phyloP scores from a whole-genome alignment of 2,888 invertebrate species.

The Nemotelus nigrinus region DNA sequence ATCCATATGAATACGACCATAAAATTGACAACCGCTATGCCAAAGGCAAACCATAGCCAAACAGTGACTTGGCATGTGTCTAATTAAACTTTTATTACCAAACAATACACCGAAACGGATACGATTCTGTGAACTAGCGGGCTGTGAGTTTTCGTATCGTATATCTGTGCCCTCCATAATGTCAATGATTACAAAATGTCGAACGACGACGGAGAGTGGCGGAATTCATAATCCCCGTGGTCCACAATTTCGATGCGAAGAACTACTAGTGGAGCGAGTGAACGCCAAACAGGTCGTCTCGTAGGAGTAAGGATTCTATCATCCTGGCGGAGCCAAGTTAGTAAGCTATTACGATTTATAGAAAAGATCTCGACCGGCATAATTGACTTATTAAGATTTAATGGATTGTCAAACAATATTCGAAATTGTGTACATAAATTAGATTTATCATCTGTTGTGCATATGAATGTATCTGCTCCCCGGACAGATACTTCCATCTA shows the following conservation, averaged over 20 bases:
- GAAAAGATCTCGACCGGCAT: slow-evolving; percentile 34
- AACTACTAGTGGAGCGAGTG: not conserved
- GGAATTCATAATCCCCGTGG: not conserved
- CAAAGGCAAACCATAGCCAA: not conserved
- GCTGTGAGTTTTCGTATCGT: not conserved
- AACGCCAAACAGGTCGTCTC: no score
- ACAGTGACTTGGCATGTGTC: slow-evolving; percentile 42
- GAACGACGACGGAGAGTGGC: not conserved
- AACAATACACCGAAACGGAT: slow-evolving; percentile 44
- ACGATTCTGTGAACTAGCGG: slow-evolving; percentile 5
- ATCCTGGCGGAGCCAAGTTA: slow-evolving; percentile 20
- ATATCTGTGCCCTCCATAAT: slow-evolving; percentile 16
- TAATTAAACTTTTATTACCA: slow-evolving; percentile 44
- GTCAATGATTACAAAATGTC: slow-evolving; percentile 29
- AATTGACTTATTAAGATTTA: slow-evolving; percentile 44
- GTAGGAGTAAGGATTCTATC: slow-evolving; percentile 24
- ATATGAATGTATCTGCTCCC: not conserved
- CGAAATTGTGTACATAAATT: slow-evolving; percentile 42
- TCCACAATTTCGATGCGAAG: not conserved
- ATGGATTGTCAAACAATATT: slow-evolving; percentile 43
- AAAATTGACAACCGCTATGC: slow-evolving; percentile 14
- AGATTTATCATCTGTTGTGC: not conserved
- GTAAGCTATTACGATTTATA: slow-evolving; percentile 39
- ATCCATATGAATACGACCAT: slow-evolving; percentile 1
- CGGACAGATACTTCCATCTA: not conserved